A percentile compares a stretch with the other conserved stretches of the same genome.
These are phyloP conservation scores for Plectropomus leopardus DNA, from an alignment of 2,113 vertebrate genomes.

Conservation along the genomic window DNA sequence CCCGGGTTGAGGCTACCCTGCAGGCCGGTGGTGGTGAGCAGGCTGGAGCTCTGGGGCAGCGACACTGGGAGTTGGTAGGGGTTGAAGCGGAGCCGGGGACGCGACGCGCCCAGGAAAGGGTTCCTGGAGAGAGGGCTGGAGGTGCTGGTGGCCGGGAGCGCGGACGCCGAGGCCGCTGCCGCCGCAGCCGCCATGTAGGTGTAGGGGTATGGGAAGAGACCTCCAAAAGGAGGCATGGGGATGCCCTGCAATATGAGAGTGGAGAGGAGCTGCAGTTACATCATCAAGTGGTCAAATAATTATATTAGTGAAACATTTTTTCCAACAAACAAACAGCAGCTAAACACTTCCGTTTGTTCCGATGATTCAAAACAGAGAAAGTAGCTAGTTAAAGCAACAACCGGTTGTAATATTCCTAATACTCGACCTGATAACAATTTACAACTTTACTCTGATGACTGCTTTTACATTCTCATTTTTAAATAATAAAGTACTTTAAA, in stretches of 20 bases:
- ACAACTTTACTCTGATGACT: neutral
- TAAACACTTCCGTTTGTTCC: neutral
- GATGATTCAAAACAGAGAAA: neutral
- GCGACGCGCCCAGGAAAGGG: conserved; percentile 92
- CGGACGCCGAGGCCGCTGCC: conserved; percentile 92
- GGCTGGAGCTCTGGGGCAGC: conserved; percentile 91
- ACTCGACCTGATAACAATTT: no score
- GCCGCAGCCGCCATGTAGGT: conserved; percentile 98
- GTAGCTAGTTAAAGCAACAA: neutral
- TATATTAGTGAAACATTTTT: neutral
- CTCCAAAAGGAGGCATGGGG: conserved; percentile 97
- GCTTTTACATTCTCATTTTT: no score
- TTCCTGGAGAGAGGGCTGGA: conserved; percentile 92
- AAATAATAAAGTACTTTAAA: no score
- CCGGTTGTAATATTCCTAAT: neutral
- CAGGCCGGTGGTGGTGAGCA: conserved; percentile 90
- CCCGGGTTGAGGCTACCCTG: conserved; percentile 83
- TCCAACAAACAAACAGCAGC: neutral
- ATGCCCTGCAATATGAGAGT: conserved; percentile 89
- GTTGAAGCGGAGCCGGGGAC: conserved; percentile 95
- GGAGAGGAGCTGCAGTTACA: conserved; percentile 16
- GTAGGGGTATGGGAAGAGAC: conserved; percentile 97
- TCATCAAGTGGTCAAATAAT: neutral
- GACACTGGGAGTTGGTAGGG: conserved; percentile 96
- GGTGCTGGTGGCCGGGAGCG: conserved; percentile 90